A percentile compares a stretch with the other conserved stretches of the same genome.
These are phyloP conservation scores for Jacana jacana DNA, from an alignment of 2,113 vertebrate genomes.

Conservation along the genomic window DNA sequence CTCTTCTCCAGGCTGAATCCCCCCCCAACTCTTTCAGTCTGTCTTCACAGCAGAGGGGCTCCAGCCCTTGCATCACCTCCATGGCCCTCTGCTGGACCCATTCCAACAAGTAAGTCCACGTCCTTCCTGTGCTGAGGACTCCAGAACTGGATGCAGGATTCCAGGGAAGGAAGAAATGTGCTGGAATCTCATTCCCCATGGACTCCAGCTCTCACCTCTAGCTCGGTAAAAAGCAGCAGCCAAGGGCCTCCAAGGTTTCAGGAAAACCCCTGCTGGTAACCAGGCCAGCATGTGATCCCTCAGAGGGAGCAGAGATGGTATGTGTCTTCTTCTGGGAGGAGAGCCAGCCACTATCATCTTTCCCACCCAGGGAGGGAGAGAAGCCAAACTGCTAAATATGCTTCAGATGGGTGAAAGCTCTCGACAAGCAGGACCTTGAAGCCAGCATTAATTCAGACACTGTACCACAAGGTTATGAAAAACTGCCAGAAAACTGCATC, in stretches of 20 bases:
- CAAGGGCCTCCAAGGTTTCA: not conserved
- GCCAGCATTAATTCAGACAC: rapidly evolving
- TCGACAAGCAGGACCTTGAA: not conserved
- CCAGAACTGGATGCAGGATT: too few species aligned
- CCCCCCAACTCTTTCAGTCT: too few species aligned
- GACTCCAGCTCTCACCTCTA: not conserved
- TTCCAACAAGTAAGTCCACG: too few species aligned
- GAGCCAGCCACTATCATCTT: not conserved
- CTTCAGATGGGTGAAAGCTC: not conserved
- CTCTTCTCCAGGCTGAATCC: too few species aligned
- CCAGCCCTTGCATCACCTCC: too few species aligned
- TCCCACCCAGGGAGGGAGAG: not conserved
- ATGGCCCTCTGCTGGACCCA: too few species aligned
- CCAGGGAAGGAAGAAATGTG: not conserved
- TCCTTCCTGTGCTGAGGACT: too few species aligned
- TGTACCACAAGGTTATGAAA: not conserved
- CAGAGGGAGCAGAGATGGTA: not conserved
- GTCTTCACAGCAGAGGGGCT: too few species aligned
- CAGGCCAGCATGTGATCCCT: not conserved
- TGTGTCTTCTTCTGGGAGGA: not conserved
- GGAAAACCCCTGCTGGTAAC: not conserved
- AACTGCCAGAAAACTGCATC: not conserved
- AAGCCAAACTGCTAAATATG: not conserved
- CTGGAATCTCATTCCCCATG: not conserved
- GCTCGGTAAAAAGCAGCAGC: not conserved